These are phyloP conservation scores for Drosophila mercatorum DNA, from an alignment of 2,888 invertebrate genomes.

Conservation along the genomic window DNA sequence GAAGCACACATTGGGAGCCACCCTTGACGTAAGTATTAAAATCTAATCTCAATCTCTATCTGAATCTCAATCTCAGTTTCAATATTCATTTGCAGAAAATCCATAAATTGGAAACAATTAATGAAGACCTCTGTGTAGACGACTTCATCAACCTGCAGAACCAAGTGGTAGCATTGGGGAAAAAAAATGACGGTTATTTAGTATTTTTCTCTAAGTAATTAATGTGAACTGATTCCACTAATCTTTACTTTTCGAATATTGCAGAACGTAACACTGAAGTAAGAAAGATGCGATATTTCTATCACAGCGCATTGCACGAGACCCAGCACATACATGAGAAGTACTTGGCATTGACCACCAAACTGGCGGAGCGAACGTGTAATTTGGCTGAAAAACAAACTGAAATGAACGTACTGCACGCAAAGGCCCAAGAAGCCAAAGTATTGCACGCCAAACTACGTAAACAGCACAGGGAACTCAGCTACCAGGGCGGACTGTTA, in stretches of 20 bases:
- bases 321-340: constrained; percentile 81
- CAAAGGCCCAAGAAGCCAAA: constrained; percentile 59
- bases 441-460: constrained; percentile 59
- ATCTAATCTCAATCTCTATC: too few species aligned
- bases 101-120: constrained; percentile 71
- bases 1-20: constrained; percentile 63
- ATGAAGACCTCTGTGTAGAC: constrained; percentile 70
- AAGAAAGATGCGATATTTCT: constrained; percentile 60
- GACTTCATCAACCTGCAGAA: constrained; percentile 78
- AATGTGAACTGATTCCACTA: neutral
- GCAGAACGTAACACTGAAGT: constrained; percentile 78
- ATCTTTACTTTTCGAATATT: neutral
- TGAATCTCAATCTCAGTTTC: too few species aligned
- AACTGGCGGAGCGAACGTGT: neutral
- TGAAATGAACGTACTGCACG: constrained; percentile 18
- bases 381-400: neutral
- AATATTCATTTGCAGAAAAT: constrained; percentile 61
- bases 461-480: constrained; percentile 59
- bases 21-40: constrained; percentile 54
- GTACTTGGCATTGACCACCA: constrained; percentile 52
- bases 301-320: constrained; percentile 72
- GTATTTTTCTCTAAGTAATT: neutral
- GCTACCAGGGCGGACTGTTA: constrained; percentile 76
- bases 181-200: constrained; percentile 81
- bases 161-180: constrained; percentile 71